Base-by-base conservation (phyloP, 1,140 invertebrate species). In the Drosophila micromelanica region DNA sequence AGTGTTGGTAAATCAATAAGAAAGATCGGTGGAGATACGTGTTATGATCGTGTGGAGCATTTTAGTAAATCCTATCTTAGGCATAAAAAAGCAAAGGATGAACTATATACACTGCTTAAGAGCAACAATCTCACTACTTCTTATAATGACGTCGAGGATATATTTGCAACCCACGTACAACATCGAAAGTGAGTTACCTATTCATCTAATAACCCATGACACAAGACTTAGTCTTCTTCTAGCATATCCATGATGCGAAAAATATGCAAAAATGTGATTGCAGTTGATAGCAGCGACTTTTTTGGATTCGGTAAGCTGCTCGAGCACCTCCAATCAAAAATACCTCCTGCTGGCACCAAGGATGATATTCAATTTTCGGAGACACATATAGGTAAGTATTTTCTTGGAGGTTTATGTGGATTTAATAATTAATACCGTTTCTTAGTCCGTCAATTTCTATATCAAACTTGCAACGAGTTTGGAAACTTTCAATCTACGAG, bases 401-500 rank as follows among this genome's bases (percentile, higher is more conserved):
- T 5, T n/a, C n/a, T 55, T 17, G 3, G 5, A 13, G 17, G 1
- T 37, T 0, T 12, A 37, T 37, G 9, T 37, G 35, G 11, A 37
- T 37, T 37, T 37, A 37, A 11, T 37, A 23, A 23, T 23, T 3
- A 23, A 8, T 35, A 35, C 0, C 2, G 32, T 4, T 27, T 15
- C 52, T 23, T 5, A 76, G 74, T 5, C 0, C 76, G 76, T 12
- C 68, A 68, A 43, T 68, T 64, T 65, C 38, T 76, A 2, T 76
- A 62, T 45, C 73, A 76, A 49, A 2, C 27, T 49, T 78, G 76
- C 42, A 67, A 45, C 46, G 52, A 67, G 12, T 45, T 76, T 27
- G 76, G 73, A 0, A 43, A 48, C 17, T 76, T 78, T 42, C 51
- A 59, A 13, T 63, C 35, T 9, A 52, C 67, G 3, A 61, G 48